Evolutionary conservation across 2,113 vertebrate genomes (phyloP).

Genomic region (Rhombomys opimus): DNA sequence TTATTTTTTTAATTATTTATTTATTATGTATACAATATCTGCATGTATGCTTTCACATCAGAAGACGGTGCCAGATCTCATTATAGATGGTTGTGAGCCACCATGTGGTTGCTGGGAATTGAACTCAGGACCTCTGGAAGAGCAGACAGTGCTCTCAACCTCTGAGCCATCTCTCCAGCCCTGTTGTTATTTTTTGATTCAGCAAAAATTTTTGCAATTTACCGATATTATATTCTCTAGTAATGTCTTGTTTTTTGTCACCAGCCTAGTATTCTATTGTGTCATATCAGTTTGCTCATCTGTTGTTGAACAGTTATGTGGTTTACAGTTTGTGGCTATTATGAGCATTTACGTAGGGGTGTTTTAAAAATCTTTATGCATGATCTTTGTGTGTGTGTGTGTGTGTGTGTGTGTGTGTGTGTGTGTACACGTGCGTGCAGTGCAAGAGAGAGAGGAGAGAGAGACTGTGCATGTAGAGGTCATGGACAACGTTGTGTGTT

Average conservation of each 20-base stretch:
- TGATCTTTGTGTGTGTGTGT: background rate
- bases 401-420: background rate
- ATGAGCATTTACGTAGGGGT: background rate
- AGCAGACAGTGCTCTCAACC: no score
- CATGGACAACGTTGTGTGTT: background rate
- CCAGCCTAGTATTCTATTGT: background rate
- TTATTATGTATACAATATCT: no score
- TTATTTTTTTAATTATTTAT: no score
- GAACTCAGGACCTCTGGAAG: no score
- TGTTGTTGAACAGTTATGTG: background rate
- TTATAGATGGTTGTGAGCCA: no score
- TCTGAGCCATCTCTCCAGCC: no score
- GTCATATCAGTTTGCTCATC: no score
- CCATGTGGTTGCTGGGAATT: no score
- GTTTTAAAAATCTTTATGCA: background rate
- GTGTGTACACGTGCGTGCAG: background rate
- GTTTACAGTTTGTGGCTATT: background rate
- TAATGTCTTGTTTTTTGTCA: background rate
- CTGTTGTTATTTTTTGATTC: background rate
- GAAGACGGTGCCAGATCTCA: no score
- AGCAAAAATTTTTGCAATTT: background rate
- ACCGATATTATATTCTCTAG: background rate
- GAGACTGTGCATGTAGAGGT: background rate
- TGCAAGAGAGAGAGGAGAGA: no score
- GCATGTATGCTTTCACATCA: no score